Percentiles rank a stretch among this genome's conserved stretches.
These are phyloP conservation scores for Cryptocephalus primarius DNA, from an alignment of 2,888 invertebrate species.

Conservation along the genomic window DNA sequence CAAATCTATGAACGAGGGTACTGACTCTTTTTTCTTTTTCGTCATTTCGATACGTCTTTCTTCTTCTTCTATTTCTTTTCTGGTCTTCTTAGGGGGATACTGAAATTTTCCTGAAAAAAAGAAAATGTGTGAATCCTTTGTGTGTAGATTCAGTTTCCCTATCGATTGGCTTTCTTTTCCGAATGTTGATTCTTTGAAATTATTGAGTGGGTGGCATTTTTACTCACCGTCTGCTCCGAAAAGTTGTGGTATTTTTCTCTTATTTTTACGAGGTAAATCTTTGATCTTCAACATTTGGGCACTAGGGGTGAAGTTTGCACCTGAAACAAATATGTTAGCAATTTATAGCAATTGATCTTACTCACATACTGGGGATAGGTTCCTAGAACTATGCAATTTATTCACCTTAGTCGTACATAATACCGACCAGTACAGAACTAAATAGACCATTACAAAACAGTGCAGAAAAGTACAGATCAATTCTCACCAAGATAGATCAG, in stretches of 20 bases:
- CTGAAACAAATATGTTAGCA: slow-evolving; percentile 14
- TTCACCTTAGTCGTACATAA: too few relatives aligned
- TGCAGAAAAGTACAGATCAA: too few relatives aligned
- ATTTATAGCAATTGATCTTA: not conserved
- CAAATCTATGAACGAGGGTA: slow-evolving; percentile 40
- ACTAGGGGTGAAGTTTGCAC: slow-evolving; percentile 41
- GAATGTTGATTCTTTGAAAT: not conserved
- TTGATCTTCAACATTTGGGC: slow-evolving; percentile 34
- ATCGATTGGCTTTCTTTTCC: too few relatives aligned
- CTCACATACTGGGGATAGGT: too few relatives aligned
- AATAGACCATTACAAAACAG: too few relatives aligned
- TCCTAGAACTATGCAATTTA: too few relatives aligned
- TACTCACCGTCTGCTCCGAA: slow-evolving; percentile 27
- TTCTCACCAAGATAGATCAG: too few relatives aligned
- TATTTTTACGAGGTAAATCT: slow-evolving; percentile 35
- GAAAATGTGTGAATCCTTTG: not conserved
- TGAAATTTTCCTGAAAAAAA: slow-evolving; percentile 39
- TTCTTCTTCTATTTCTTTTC: slow-evolving; percentile 40
- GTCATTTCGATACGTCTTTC: slow-evolving; percentile 16
- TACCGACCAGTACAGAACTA: too few relatives aligned
- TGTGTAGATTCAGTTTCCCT: too few relatives aligned
- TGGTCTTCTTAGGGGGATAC: slow-evolving; percentile 42
- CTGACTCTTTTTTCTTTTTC: slow-evolving; percentile 29
- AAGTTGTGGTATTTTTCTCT: slow-evolving; percentile 20
- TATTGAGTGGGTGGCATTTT: slow-evolving; percentile 1